Evolutionary conservation across 2,888 invertebrate species (phyloP).

Genomic region (Buathra laborator): DNA sequence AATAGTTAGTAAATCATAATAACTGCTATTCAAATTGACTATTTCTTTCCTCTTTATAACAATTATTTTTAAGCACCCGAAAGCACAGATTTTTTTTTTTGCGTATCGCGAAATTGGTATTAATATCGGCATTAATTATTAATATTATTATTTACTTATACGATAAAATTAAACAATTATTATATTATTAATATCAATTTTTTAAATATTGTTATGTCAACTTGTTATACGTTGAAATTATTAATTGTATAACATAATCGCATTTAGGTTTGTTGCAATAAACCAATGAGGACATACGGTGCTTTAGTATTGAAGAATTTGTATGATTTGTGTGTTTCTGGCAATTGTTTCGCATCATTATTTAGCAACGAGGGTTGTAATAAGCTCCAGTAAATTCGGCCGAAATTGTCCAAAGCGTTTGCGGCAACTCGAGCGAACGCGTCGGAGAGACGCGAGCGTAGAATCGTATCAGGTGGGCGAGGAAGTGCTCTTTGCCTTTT

Average conservation of each 20-base stretch:
- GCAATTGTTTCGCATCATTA: conserved; percentile 4
- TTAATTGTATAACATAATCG: not conserved
- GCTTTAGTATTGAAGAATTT: not conserved
- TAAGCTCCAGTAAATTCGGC: conserved; percentile 48
- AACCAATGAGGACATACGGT: not conserved
- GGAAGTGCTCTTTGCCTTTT: conserved; percentile 5
- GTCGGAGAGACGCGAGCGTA: conserved; percentile 2
- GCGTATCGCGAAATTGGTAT: too few species aligned
- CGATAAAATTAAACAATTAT: too few species aligned
- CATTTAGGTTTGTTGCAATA: not conserved
- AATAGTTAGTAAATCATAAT: too few species aligned
- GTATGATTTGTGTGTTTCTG: not conserved
- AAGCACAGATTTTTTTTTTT: too few species aligned
- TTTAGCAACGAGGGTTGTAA: conserved; percentile 25
- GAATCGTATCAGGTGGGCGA: conserved; percentile 59
- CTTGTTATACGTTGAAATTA: not conserved
- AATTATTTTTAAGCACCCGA: too few species aligned
- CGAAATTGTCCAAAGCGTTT: conserved; percentile 54
- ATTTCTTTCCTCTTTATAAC: too few species aligned
- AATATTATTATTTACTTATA: too few species aligned
- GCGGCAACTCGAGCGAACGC: conserved; percentile 46
- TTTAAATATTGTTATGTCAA: not conserved
- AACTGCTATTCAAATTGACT: too few species aligned
- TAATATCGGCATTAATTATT: too few species aligned
- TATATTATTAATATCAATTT: not conserved